Base-by-base conservation (phyloP, 2,113 vertebrate species). In the Peucedramus taeniatus region DNA sequence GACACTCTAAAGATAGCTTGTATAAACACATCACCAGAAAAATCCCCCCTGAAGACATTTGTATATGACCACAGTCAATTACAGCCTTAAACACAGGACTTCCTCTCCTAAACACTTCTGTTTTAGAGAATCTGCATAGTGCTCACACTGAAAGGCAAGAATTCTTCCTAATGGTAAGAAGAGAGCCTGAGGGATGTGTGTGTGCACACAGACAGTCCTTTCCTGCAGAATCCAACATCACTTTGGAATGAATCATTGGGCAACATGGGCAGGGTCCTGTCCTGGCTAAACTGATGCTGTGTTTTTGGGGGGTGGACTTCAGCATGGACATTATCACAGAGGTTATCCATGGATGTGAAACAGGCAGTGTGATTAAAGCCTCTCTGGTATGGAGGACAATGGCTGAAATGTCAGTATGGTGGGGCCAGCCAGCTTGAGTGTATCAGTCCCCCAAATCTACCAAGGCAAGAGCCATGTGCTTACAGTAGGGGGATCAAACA, bases 1-100 rank as follows among this genome's bases (percentile, higher is more conserved):
- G 45, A 31, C 5, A 10, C 10, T 50, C 22, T 40, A 54, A 44
- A 57, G 15, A 9, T 10, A 53, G 35, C 6, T 83, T 4, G 0
- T 22, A 42, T 23, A 66, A 70, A 75, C 51, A 13, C 1, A 33
- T 10, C 19, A 20, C 28, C 51, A 66, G 51, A 33, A 61, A 39
- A 39, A 39, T 19, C 3, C 3, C 16, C 4, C 1, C 7, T 27
- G 11, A 47, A 74, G 39, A 21, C 1, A 6, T 40, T 27, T 57
- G 10, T 49, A 8, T 10, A 5, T 0, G 3, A 53, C 21, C n/a
- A 39, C 0, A 0, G 20, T 16, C 22, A 31, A 50, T 27, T 47
- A 42, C 45, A 76, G 23, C 13, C 31, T 49, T 44, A 24, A 57
- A 63, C 11, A 61, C 5, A 33, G 6, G 7, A 35, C 7, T 65